phyloP scores from a whole-genome alignment of 2,888 invertebrate genomes.

The Eilema caniola region DNA sequence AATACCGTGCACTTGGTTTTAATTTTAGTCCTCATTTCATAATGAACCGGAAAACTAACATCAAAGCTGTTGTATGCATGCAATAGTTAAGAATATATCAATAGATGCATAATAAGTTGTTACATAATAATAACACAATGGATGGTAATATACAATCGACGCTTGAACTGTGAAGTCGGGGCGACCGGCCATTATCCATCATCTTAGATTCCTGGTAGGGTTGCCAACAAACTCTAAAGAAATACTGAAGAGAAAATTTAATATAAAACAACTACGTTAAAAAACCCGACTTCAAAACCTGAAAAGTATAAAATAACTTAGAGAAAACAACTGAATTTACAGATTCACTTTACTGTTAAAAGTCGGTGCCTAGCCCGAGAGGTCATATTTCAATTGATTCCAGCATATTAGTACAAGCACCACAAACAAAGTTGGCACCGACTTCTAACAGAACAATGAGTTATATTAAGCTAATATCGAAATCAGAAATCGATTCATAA shows the following conservation, averaged over 20 bases:
- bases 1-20: not conserved
- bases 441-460: too few species aligned
- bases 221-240: conserved; percentile 25
- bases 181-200: conserved; percentile 57
- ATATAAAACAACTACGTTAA: too few species aligned
- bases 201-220: conserved; percentile 41
- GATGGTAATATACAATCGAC: conserved; percentile 39
- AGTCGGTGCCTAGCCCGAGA: too few species aligned
- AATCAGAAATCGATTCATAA: too few species aligned
- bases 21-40: conserved; percentile 6
- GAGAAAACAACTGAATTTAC: too few species aligned
- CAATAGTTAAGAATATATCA: conserved; percentile 29
- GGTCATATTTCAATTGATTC: too few species aligned
- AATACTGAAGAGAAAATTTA: not conserved
- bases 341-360: too few species aligned
- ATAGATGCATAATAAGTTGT: conserved; percentile 36
- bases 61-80: conserved; percentile 17
- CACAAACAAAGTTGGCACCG: too few species aligned
- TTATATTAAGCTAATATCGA: too few species aligned
- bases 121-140: conserved; percentile 35
- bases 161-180: conserved; percentile 36
- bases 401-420: too few species aligned
- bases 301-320: too few species aligned
- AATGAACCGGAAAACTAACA: conserved; percentile 21
- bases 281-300: too few species aligned